A percentile compares a stretch with the other conserved stretches of the same genome.
Evolutionary conservation across 2,888 invertebrate species (phyloP).

Genomic region (Phyto melanocephala): DNA sequence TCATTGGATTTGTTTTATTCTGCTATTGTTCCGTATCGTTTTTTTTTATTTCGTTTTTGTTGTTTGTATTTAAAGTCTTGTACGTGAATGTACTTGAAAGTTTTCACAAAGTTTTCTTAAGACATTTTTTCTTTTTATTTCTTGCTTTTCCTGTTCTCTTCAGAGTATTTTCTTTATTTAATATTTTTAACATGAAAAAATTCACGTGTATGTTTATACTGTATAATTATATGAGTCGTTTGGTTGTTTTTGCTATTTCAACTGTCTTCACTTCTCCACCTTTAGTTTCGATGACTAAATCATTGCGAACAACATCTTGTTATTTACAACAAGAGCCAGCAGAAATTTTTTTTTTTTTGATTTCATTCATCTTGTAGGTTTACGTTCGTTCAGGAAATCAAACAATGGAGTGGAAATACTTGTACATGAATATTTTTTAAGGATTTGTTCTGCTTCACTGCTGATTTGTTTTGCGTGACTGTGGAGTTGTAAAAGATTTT

Average conservation of each 20-base stretch:
- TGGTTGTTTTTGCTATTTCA: conserved; percentile 5
- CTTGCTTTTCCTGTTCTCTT: conserved; percentile 20
- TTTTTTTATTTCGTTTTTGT: neutral
- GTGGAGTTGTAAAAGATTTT: conserved; percentile 48
- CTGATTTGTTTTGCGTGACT: conserved; percentile 58
- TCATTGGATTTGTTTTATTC: conserved; percentile 36
- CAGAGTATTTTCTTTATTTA: conserved; percentile 9
- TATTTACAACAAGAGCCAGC: conserved; percentile 2
- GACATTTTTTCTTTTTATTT: conserved; percentile 18
- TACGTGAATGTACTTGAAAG: conserved; percentile 58
- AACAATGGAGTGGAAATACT: conserved; percentile 57
- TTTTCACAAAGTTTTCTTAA: conserved; percentile 56
- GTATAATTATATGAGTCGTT: conserved; percentile 56
- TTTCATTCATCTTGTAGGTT: conserved; percentile 7
- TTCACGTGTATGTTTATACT: conserved; percentile 50
- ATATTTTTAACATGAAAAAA: conserved; percentile 36
- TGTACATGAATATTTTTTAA: conserved; percentile 45
- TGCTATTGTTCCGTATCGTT: neutral
- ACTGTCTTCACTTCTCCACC: neutral
- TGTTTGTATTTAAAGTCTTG: conserved; percentile 29
- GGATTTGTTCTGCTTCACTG: conserved; percentile 53
- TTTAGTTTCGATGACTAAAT: neutral
- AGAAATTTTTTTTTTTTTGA: conserved; percentile 8
- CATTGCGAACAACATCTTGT: conserved; percentile 17
- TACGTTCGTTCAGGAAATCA: conserved; percentile 48